These are phyloP conservation scores for Antrozous pallidus DNA, from an alignment of 2,797 vertebrate genomes.

Conservation along the genomic window DNA sequence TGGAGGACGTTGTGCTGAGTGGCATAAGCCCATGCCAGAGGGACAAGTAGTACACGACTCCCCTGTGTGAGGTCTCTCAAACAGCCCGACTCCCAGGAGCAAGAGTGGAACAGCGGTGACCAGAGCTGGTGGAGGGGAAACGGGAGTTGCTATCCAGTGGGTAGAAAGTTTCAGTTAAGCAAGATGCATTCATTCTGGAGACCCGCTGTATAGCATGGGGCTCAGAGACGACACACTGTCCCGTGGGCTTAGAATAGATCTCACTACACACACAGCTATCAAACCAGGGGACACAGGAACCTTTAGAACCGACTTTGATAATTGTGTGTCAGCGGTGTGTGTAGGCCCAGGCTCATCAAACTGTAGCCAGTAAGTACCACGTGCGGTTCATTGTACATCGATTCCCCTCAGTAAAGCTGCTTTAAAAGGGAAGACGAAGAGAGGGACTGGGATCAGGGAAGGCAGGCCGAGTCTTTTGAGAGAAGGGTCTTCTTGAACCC, in stretches of 20 bases:
- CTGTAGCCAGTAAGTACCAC: neutral
- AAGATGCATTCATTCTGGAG: neutral
- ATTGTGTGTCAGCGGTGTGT: rapidly evolving
- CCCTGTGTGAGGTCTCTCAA: neutral
- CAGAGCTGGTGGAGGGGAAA: neutral
- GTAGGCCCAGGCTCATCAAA: neutral
- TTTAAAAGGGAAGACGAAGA: neutral
- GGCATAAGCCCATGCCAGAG: neutral
- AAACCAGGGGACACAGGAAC: neutral
- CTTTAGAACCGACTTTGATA: neutral
- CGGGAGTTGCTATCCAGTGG: too few relatives aligned
- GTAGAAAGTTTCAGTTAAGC: neutral
- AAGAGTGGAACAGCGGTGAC: neutral
- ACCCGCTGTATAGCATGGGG: neutral
- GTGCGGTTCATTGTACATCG: neutral
- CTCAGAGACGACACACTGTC: neutral
- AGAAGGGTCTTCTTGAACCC: neutral
- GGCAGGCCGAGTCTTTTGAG: neutral
- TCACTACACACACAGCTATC: neutral
- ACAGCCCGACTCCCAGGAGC: neutral
- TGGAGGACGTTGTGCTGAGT: neutral
- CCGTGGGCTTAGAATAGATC: neutral
- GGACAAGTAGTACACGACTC: neutral
- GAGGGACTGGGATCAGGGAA: neutral
- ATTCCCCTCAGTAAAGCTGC: neutral